phyloP scores from a whole-genome alignment of 2,113 vertebrate genomes.

The Dasyurus viverrinus region DNA sequence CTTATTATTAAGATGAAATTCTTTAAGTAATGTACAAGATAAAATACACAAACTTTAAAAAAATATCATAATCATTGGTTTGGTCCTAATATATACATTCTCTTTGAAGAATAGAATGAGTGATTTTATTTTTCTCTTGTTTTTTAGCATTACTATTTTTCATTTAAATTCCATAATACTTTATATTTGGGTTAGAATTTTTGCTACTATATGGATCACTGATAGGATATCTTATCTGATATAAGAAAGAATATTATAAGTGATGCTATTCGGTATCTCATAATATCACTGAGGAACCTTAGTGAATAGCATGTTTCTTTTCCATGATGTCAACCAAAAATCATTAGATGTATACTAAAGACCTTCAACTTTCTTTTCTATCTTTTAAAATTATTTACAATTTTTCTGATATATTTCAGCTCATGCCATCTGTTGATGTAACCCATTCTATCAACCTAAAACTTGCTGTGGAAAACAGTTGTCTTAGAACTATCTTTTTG shows the following conservation, averaged over 20 bases:
- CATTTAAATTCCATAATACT: not conserved
- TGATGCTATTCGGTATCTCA: not conserved
- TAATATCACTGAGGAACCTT: not conserved
- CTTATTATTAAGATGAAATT: not conserved
- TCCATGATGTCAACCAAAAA: not conserved
- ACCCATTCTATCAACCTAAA: not conserved
- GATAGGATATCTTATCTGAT: not conserved
- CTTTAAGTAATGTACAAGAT: not conserved
- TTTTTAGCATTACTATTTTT: not conserved
- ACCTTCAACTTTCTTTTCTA: not conserved
- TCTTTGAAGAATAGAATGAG: not conserved
- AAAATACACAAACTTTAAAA: too few species aligned
- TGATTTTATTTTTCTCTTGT: not conserved
- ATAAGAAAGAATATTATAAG: not conserved
- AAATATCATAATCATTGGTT: not conserved
- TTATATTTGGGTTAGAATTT: not conserved
- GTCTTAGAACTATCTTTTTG: not conserved
- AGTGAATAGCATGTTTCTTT: not conserved
- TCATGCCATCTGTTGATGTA: not conserved
- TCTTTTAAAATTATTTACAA: not conserved
- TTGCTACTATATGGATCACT: not conserved
- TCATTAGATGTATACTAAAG: not conserved
- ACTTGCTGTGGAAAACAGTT: not conserved
- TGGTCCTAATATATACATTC: not conserved
- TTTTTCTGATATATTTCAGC: too few species aligned